phyloP scores from a whole-genome alignment of 2,797 vertebrate genomes.

The Gallinago solitaria region DNA sequence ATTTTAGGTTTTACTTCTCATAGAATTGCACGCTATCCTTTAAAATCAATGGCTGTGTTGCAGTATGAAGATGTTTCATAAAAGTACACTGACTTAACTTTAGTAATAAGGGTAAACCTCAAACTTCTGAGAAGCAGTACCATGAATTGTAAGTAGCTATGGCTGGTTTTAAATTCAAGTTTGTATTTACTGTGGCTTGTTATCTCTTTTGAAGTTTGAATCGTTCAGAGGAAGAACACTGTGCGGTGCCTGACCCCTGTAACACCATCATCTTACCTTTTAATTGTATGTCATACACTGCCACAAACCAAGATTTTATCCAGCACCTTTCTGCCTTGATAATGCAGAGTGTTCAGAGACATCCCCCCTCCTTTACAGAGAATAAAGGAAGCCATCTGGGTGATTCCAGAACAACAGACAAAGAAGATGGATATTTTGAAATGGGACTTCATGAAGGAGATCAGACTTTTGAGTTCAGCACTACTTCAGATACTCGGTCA shows the following conservation, averaged over 20 bases:
- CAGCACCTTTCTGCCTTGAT: conserved; percentile 84
- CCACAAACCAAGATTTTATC: conserved; percentile 86
- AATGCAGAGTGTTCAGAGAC: conserved; percentile 72
- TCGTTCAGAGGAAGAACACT: conserved; percentile 67
- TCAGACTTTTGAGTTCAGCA: conserved; percentile 73
- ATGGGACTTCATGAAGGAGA: conserved; percentile 88
- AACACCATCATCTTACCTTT: conserved; percentile 80
- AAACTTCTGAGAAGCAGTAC: neutral
- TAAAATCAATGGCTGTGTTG: neutral
- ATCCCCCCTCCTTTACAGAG: conserved; percentile 59
- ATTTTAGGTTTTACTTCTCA: neutral
- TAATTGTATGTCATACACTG: conserved; percentile 81
- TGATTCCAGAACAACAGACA: conserved; percentile 62
- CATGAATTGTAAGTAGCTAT: neutral
- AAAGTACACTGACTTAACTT: neutral
- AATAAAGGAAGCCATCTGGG: conserved; percentile 48
- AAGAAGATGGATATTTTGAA: conserved; percentile 94
- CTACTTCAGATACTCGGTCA: conserved; percentile 63
- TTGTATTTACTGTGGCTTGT: conserved; percentile 18
- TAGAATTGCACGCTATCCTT: neutral
- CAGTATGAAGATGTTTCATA: neutral
- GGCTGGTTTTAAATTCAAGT: neutral
- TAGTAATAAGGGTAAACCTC: neutral
- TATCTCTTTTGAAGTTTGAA: conserved; percentile 60
- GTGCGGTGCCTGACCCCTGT: conserved; percentile 59